phyloP scores from a whole-genome alignment of 2,888 invertebrate species.

The Monoplex corrugatus region DNA sequence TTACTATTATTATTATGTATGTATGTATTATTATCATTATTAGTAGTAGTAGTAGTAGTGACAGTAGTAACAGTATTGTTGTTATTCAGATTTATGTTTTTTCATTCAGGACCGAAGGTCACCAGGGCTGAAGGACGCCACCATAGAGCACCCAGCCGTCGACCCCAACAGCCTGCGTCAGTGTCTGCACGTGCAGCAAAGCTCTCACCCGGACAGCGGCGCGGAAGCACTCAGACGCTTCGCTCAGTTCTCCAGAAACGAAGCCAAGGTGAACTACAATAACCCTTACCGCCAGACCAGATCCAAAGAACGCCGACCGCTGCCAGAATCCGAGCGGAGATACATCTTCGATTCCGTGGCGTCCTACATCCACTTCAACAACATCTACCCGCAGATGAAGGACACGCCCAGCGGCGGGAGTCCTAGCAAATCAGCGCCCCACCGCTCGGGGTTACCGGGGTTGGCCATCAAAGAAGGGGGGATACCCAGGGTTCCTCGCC shows the following conservation, averaged over 20 bases:
- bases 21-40: too few species aligned
- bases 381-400: slow-evolving; percentile 53
- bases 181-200: slow-evolving; percentile 53
- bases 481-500: slow-evolving; percentile 44
- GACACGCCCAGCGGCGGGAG: not conserved
- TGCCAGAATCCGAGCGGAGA: slow-evolving; percentile 56
- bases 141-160: not conserved
- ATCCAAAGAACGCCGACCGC: slow-evolving; percentile 60
- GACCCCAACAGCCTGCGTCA: slow-evolving; percentile 43
- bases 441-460: not conserved
- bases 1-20: too few species aligned
- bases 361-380: slow-evolving; percentile 66
- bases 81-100: too few species aligned
- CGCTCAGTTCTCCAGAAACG: slow-evolving; percentile 48
- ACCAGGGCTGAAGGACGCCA: slow-evolving; percentile 45
- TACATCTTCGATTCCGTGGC: slow-evolving; percentile 64
- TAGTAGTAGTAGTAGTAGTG: too few species aligned
- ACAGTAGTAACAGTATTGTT: too few species aligned
- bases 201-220: slow-evolving; percentile 20
- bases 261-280: slow-evolving; percentile 60
- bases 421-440: not conserved
- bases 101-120: slow-evolving; percentile 35
- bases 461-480: not conserved
- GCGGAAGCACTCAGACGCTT: slow-evolving; percentile 50
- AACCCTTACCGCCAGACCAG: slow-evolving; percentile 69